Conservation (phyloP, 1,140 invertebrate species). For the Cherax quadricarinatus region DNA sequence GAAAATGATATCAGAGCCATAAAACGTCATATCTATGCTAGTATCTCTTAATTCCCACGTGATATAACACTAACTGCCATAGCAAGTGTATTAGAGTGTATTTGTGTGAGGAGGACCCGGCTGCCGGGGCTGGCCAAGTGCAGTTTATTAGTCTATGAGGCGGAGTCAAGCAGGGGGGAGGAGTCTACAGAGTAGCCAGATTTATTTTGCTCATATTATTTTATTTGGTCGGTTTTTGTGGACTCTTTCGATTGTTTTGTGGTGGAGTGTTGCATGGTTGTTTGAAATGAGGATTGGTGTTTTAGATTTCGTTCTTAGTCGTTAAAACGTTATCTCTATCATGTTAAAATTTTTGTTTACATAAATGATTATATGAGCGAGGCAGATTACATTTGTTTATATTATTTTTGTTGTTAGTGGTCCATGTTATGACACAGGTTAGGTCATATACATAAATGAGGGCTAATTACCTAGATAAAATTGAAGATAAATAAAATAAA, state of each 20-base stretch:
- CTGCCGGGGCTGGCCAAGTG: constrained; percentile 59
- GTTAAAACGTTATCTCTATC: constrained; percentile 11
- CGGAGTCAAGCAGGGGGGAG: constrained; percentile 62
- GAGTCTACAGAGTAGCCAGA: constrained; percentile 56
- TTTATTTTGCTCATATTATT: constrained; percentile 58
- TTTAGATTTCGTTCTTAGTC: constrained; percentile 36
- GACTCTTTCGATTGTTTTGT: constrained; percentile 8
- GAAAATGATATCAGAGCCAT: constrained; percentile 50
- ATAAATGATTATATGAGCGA: constrained; percentile 30
- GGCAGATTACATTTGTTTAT: neutral
- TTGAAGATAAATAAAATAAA: neutral
- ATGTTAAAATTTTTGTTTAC: constrained; percentile 32
- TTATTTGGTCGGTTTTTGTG: constrained; percentile 38
- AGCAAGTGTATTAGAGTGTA: constrained; percentile 68
- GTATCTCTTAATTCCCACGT: constrained; percentile 66
- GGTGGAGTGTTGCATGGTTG: constrained; percentile 6
- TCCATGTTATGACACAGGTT: neutral
- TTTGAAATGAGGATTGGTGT: neutral
- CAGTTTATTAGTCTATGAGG: constrained; percentile 67
- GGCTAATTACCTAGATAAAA: neutral
- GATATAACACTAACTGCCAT: constrained; percentile 68
- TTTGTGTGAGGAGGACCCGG: constrained; percentile 56
- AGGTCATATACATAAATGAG: neutral
- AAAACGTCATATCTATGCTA: constrained; percentile 60
- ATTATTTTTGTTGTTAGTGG: neutral